Percentiles rank a stretch among this genome's conserved stretches.
phyloP scores from a whole-genome alignment of 2,888 invertebrate species.

The Dicranocentrus wangi region DNA sequence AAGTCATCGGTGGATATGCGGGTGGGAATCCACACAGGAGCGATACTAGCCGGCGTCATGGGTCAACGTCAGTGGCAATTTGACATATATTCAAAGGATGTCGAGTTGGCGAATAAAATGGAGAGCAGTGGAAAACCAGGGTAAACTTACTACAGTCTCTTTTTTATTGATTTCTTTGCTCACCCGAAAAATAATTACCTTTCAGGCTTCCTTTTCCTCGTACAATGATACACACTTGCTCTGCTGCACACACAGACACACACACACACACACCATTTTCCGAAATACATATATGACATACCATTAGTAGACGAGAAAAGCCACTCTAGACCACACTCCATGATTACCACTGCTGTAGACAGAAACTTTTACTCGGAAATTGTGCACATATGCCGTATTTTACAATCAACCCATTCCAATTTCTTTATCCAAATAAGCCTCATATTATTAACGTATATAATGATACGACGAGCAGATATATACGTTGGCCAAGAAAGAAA shows the following conservation, averaged over 20 bases:
- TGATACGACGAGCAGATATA: too few relatives aligned
- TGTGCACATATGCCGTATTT: too few relatives aligned
- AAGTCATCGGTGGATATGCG: constrained; percentile 93
- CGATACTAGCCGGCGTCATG: constrained; percentile 92
- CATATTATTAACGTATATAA: too few relatives aligned
- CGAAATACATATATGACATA: background rate
- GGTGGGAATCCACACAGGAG: constrained; percentile 76
- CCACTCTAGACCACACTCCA: too few relatives aligned
- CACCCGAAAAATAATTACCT: constrained; percentile 24
- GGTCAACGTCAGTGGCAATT: constrained; percentile 98
- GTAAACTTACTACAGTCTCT: constrained; percentile 77
- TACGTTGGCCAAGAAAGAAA: too few relatives aligned
- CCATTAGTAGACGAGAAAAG: background rate
- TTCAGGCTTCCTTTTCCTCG: too few relatives aligned
- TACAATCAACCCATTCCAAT: too few relatives aligned
- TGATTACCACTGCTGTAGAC: too few relatives aligned
- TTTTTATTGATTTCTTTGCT: constrained; percentile 14
- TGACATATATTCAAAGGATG: constrained; percentile 96
- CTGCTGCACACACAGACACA: background rate
- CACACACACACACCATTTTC: background rate
- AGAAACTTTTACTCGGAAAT: too few relatives aligned
- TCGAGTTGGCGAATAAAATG: constrained; percentile 97
- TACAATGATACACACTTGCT: background rate
- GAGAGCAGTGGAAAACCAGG: constrained; percentile 96
- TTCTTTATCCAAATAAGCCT: too few relatives aligned